phyloP scores from a whole-genome alignment of 2,113 vertebrate species.

The Picathartes gymnocephalus region DNA sequence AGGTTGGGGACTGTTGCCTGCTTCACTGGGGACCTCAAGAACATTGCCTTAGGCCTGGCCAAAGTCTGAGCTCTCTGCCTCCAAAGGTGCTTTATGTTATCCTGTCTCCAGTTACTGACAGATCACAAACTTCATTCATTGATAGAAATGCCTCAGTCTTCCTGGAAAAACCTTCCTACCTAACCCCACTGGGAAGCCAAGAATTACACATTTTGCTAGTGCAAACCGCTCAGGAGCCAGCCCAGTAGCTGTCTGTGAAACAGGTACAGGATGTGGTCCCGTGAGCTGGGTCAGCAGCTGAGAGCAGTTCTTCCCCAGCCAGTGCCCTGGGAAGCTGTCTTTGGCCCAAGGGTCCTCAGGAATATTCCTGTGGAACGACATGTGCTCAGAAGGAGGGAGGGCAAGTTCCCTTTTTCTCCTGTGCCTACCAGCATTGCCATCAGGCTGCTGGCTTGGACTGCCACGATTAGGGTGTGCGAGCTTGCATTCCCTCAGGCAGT shows the following conservation, averaged over 20 bases:
- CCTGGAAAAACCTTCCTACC: neutral
- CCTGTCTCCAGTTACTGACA: neutral
- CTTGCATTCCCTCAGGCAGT: fast-evolving
- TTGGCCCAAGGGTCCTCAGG: neutral
- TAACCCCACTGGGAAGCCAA: neutral
- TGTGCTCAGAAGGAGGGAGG: neutral
- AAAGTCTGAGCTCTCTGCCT: neutral
- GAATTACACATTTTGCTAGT: neutral
- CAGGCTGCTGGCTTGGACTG: neutral
- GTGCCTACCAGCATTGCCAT: neutral
- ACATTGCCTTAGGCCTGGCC: neutral
- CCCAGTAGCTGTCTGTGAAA: neutral
- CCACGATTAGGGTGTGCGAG: fast-evolving
- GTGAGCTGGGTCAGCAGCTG: neutral
- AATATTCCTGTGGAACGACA: fast-evolving
- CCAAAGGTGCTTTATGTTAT: neutral
- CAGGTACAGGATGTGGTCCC: neutral
- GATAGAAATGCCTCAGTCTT: neutral
- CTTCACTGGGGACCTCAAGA: neutral
- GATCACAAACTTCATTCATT: neutral
- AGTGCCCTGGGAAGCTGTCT: neutral
- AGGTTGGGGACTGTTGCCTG: neutral
- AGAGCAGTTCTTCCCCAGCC: neutral
- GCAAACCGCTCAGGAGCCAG: neutral
- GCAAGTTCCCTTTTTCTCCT: neutral